phyloP scores from a whole-genome alignment of 2,113 vertebrate genomes.

The Verasper variegatus region DNA sequence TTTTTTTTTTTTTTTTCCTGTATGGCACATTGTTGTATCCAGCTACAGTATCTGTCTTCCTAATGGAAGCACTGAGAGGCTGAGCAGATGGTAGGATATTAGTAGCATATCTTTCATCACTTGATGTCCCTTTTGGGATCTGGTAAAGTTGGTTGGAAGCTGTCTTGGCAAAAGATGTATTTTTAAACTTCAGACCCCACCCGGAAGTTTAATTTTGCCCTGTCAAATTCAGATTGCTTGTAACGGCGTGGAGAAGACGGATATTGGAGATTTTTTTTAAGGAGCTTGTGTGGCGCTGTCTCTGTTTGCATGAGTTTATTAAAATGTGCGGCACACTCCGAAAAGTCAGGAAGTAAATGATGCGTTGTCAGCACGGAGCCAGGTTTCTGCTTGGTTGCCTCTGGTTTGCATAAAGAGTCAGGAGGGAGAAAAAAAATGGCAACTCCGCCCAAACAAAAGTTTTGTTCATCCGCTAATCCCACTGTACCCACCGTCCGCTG shows the following conservation, averaged over 20 bases:
- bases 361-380: conserved; percentile 61
- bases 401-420: conserved; percentile 65
- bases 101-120: conserved; percentile 61
- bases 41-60: conserved; percentile 52
- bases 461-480: conserved; percentile 39
- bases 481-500: conserved; percentile 17
- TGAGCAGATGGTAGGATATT: conserved; percentile 75
- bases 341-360: conserved; percentile 65
- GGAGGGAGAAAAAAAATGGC: conserved; percentile 47
- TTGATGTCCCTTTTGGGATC: conserved; percentile 64
- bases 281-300: conserved; percentile 16
- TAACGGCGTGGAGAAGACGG: conserved; percentile 36
- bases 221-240: conserved; percentile 37
- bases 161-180: conserved; percentile 45
- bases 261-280: conserved; percentile 43
- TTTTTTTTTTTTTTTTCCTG: not conserved
- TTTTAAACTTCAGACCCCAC: conserved; percentile 35
- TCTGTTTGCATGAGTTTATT: conserved; percentile 47
- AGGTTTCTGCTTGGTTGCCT: conserved; percentile 55
- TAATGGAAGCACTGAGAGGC: conserved; percentile 52
- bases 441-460: conserved; percentile 50
- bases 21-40: conserved; percentile 50
- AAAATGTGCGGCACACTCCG: conserved; percentile 50
- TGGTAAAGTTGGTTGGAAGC: conserved; percentile 47
- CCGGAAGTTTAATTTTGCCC: conserved; percentile 40